A percentile compares a stretch with the other conserved stretches of the same genome.
Evolutionary conservation across 2,888 invertebrate species (phyloP).

Genomic region (Zelleria hepariella): DNA sequence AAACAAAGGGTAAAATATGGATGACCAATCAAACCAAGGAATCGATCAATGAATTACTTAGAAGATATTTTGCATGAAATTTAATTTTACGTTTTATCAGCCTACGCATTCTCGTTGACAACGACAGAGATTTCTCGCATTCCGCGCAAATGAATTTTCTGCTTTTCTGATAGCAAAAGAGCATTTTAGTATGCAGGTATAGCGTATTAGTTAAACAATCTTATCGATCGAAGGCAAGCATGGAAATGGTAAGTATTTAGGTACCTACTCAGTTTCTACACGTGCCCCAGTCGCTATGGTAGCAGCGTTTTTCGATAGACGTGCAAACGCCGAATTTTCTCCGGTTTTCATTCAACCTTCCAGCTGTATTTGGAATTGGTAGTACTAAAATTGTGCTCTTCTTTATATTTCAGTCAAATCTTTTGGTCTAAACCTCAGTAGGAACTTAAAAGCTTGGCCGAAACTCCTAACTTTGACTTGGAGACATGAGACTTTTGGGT

Average conservation of each 20-base stretch:
- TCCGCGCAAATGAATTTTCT: not conserved
- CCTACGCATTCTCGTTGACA: not conserved
- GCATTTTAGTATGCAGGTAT: slow-evolving; percentile 7
- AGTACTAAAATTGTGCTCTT: too few species aligned
- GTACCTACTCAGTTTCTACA: slow-evolving; percentile 7
- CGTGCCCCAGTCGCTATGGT: slow-evolving; percentile 30
- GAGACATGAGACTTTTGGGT: too few species aligned
- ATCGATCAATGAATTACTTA: too few species aligned
- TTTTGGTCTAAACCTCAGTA: too few species aligned
- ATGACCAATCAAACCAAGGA: not conserved
- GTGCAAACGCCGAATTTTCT: not conserved
- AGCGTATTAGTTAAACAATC: slow-evolving; percentile 18
- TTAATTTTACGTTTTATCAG: not conserved
- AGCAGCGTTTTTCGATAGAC: not conserved
- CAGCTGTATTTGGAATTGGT: too few species aligned
- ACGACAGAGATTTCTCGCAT: not conserved
- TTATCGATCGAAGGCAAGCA: slow-evolving; percentile 15
- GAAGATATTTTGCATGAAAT: not conserved
- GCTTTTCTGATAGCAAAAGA: not conserved
- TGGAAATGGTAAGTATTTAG: not conserved
- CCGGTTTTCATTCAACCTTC: too few species aligned
- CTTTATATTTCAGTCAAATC: too few species aligned
- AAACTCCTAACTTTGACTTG: too few species aligned
- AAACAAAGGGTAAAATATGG: not conserved
- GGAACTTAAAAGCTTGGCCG: too few species aligned